Conservation (phyloP, 1,140 invertebrate genomes). For the Leptinotarsa defecta region DNA sequence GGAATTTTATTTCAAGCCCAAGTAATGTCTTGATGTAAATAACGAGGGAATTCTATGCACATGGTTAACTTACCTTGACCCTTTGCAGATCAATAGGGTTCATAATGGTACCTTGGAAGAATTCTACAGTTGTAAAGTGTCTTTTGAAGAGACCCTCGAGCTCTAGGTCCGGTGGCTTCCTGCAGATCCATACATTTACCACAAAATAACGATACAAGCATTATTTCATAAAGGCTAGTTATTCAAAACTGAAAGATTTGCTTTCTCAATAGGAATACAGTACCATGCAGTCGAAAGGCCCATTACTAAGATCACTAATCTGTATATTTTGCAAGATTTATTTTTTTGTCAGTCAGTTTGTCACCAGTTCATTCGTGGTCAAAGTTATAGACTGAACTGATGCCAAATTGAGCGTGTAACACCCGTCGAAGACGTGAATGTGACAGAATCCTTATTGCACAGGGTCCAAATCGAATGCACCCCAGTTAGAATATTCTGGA, state of each 20-base stretch:
- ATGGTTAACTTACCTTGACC: conserved; percentile 84
- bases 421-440: too few relatives aligned
- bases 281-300: conserved; percentile 12
- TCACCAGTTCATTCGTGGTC: too few relatives aligned
- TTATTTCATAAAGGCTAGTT: not conserved
- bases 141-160: conserved; percentile 99
- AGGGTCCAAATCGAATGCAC: too few relatives aligned
- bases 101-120: conserved; percentile 99
- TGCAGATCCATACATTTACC: conserved; percentile 59
- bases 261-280: not conserved
- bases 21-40: too few relatives aligned
- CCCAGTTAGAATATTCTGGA: not conserved
- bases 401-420: too few relatives aligned
- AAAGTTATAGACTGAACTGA: too few relatives aligned
- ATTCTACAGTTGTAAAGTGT: conserved; percentile 99
- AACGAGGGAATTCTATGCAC: too few relatives aligned
- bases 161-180: conserved; percentile 94
- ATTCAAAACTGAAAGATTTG: not conserved
- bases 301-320: conserved; percentile 3
- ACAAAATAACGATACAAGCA: conserved; percentile 14
- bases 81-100: conserved; percentile 98
- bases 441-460: too few relatives aligned
- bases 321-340: not conserved
- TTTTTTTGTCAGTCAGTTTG: not conserved
- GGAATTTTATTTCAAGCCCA: too few relatives aligned